Evolutionary conservation across 2,113 vertebrate genomes (phyloP).

Genomic region (Pholis gunnellus): DNA sequence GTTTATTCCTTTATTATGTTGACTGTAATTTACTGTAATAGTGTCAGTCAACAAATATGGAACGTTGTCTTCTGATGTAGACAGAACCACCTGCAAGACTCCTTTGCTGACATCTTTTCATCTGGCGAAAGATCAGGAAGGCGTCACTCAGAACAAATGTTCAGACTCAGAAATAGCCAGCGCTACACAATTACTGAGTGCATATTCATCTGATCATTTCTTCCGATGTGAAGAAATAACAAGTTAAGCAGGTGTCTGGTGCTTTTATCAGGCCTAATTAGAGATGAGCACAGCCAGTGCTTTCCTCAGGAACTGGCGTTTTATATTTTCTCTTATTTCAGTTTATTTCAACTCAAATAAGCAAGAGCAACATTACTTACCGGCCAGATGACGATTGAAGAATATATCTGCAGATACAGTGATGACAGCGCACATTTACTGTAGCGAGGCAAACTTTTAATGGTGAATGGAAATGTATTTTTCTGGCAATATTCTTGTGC

Average conservation of each 20-base stretch:
- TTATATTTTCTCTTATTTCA: not conserved
- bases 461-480: slow-evolving; percentile 3
- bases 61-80: not conserved
- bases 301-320: not conserved
- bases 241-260: slow-evolving; percentile 16
- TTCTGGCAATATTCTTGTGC: not conserved
- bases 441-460: not conserved
- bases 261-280: not conserved
- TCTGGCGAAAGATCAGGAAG: slow-evolving; percentile 27
- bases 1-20: not conserved
- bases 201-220: slow-evolving; percentile 4
- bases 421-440: not conserved
- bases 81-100: not conserved
- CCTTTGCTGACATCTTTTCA: not conserved
- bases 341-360: not conserved
- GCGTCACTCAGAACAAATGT: not conserved
- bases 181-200: not conserved
- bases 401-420: not conserved
- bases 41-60: not conserved
- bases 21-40: not conserved
- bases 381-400: not conserved
- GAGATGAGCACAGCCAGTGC: not conserved
- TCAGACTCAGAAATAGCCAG: not conserved
- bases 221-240: not conserved
- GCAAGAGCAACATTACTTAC: not conserved